Evolutionary conservation across 2,113 vertebrate species (phyloP).

Genomic region (Thalassoma bifasciatum): DNA sequence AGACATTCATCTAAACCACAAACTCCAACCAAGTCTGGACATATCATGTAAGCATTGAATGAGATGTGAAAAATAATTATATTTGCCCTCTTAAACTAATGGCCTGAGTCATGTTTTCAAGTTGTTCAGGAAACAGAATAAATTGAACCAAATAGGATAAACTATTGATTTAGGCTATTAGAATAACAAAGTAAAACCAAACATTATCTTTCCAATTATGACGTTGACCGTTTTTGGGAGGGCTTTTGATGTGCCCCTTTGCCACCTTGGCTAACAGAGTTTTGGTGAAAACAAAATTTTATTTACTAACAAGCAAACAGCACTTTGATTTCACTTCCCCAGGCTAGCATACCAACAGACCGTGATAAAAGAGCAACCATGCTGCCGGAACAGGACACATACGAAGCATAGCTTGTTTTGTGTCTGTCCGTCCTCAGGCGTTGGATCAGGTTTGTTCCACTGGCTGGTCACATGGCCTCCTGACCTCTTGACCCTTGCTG

Average conservation of each 20-base stretch:
- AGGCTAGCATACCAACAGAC: conserved; percentile 34
- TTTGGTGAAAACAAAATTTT: not conserved
- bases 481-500: conserved; percentile 64
- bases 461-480: conserved; percentile 55
- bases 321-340: conserved; percentile 50
- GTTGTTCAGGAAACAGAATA: too few relatives aligned
- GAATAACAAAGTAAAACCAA: too few relatives aligned
- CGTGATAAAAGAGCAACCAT: conserved; percentile 37
- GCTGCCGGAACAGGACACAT: conserved; percentile 40
- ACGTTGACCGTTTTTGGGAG: too few relatives aligned
- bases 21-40: not conserved
- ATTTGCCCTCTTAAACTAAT: too few relatives aligned
- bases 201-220: too few relatives aligned
- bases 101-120: too few relatives aligned
- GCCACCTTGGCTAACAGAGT: not conserved
- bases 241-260: too few relatives aligned
- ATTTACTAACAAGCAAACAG: conserved; percentile 5
- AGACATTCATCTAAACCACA: not conserved
- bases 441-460: conserved; percentile 77
- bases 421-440: conserved; percentile 49
- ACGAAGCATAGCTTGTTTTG: conserved; percentile 25
- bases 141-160: too few relatives aligned
- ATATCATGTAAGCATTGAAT: not conserved
- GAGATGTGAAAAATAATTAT: too few relatives aligned
- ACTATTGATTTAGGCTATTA: too few relatives aligned